These are phyloP conservation scores for Meta bourneti DNA, from an alignment of 2,888 invertebrate genomes.

Conservation along the genomic window DNA sequence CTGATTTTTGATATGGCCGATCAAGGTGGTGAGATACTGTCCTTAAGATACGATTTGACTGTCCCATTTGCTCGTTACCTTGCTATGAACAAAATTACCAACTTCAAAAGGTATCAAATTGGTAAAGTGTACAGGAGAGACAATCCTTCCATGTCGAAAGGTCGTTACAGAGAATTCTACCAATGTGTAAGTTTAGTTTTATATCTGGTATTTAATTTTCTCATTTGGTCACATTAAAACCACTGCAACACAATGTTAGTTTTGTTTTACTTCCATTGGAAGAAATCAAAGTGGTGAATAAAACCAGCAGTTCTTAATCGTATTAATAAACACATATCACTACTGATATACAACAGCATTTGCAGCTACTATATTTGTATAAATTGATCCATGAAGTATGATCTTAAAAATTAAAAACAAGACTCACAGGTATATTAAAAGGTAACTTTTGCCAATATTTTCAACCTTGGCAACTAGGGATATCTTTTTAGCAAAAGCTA, in stretches of 20 bases:
- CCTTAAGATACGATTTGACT: conserved; percentile 97
- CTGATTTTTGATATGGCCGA: conserved; percentile 98
- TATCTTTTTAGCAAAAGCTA: no score
- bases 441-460: no score
- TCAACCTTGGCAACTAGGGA: no score
- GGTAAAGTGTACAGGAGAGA: conserved; percentile 99
- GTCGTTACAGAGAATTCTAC: conserved; percentile 98
- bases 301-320: no score
- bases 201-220: not conserved
- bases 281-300: no score
- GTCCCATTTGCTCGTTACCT: conserved; percentile 98
- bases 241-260: not conserved
- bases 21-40: conserved; percentile 98
- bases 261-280: no score
- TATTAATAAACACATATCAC: no score
- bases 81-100: conserved; percentile 97
- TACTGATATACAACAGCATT: no score
- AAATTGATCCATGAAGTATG: no score
- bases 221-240: not conserved
- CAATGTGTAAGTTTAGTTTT: conserved; percentile 91
- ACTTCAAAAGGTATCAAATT: conserved; percentile 97
- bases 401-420: no score
- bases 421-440: no score
- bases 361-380: no score
- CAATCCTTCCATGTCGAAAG: conserved; percentile 97